phyloP scores from a whole-genome alignment of 1,140 invertebrate species.

The Atta cephalotes region DNA sequence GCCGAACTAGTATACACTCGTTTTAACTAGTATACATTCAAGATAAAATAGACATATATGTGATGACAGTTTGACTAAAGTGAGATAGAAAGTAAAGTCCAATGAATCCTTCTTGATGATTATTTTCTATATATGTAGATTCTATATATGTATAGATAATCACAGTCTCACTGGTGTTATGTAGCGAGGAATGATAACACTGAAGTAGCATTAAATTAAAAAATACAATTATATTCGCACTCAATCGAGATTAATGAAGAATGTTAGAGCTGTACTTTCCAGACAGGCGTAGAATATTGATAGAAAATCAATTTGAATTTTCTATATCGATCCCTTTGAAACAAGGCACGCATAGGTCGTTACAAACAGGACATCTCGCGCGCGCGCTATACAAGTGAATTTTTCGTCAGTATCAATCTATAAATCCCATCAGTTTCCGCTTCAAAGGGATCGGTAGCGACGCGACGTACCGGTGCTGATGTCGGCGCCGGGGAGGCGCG shows the following conservation, averaged over 20 bases:
- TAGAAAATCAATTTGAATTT: slow-evolving; percentile 48
- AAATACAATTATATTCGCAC: not conserved
- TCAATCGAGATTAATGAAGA: not conserved
- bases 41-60: not conserved
- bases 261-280: slow-evolving; percentile 1
- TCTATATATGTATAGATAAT: not conserved
- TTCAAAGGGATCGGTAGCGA: slow-evolving; percentile 64
- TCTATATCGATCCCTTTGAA: slow-evolving; percentile 53
- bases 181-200: not conserved
- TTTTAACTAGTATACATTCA: too few relatives aligned
- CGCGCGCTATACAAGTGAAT: slow-evolving; percentile 52
- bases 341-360: slow-evolving; percentile 30
- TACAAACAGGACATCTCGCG: slow-evolving; percentile 39
- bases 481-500: slow-evolving; percentile 45
- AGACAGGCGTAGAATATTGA: slow-evolving; percentile 7
- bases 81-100: too few relatives aligned
- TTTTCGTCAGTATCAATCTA: slow-evolving; percentile 43
- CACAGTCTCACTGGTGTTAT: not conserved
- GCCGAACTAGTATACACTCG: too few relatives aligned
- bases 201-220: slow-evolving; percentile 19
- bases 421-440: slow-evolving; percentile 49
- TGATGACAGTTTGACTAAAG: too few relatives aligned
- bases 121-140: not conserved
- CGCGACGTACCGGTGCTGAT: not conserved
- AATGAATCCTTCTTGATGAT: too few relatives aligned